Base-by-base conservation (phyloP, 2,888 invertebrate species). In the Drosophila anomelani region DNA sequence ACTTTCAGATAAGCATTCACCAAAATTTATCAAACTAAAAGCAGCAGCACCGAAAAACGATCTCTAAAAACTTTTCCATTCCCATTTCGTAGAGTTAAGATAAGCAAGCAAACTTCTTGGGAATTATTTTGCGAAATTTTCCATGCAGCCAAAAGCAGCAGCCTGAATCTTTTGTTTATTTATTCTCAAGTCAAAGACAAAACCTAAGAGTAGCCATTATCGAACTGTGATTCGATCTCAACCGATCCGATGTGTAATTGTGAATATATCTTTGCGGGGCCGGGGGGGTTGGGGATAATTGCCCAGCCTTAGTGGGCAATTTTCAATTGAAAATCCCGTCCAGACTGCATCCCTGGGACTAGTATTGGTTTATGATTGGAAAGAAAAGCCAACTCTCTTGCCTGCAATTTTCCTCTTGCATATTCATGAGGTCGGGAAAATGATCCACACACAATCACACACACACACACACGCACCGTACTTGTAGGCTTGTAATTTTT, bases 371-470 rank as follows among this genome's bases (percentile, higher is more conserved):
- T 72, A 73, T 76, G 70, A 81, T 84, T 86, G 87, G 63, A 70
- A 69, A 71, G 51, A 53, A 53, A 53, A 23, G 34, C 51, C 15
- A 84, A 84, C 81, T 84, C 78, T 78, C 60, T 53, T 34, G 36
- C 60, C 60, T 66, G 87, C 81, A 73, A 76, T 84, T 86, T 64
- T 67, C 67, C 63, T 75, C 54, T 68, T 82, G 88, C 77, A 85
- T 82, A 87, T 82, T 82, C 85, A 87, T 82, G 77, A 80, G 75
- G 20, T 66, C 41, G 51, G 51, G 43, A 57, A 71, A 64, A 62
- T 67, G 39, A 82, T 54, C 71, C 43, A 47, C 54, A 54, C 12
- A 64, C 10, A 53, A 20, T 20, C 20, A 20, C 20, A 20, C 20
- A 20, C 20, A 71, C 43, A 54, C 12, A 64, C 10, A 53, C 38